These are phyloP conservation scores for Cynopterus sphinx DNA, from an alignment of 2,797 vertebrate genomes.

Conservation along the genomic window DNA sequence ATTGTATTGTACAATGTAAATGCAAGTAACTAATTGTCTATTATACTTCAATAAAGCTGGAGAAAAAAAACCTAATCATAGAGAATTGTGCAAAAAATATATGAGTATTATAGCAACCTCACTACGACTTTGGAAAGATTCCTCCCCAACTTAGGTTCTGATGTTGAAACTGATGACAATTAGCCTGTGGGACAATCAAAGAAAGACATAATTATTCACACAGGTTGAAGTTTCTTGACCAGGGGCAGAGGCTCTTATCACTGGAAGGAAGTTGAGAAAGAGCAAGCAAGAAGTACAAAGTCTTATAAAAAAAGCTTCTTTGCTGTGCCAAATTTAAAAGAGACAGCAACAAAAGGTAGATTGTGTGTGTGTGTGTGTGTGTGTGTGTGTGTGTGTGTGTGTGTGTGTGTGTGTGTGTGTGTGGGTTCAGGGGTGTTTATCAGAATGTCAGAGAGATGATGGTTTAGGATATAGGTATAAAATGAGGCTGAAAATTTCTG, in stretches of 20 bases:
- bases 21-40: no score
- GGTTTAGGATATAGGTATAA: neutral
- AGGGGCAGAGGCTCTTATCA: neutral
- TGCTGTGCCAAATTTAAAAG: neutral
- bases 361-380: neutral
- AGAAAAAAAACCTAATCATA: neutral
- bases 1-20: no score
- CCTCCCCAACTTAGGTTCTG: neutral
- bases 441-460: neutral
- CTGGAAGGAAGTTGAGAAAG: neutral
- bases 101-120: neutral
- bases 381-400: neutral
- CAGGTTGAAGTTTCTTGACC: accelerated
- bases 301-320: neutral
- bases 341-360: neutral
- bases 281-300: neutral
- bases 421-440: neutral
- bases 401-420: no score
- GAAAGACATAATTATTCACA: neutral
- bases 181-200: neutral
- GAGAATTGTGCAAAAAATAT: neutral
- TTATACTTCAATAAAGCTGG: no score
- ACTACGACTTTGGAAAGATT: neutral
- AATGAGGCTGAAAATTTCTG: neutral
- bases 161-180: neutral